Conservation (phyloP, 2,888 invertebrate species). For the Pomacea canaliculata region DNA sequence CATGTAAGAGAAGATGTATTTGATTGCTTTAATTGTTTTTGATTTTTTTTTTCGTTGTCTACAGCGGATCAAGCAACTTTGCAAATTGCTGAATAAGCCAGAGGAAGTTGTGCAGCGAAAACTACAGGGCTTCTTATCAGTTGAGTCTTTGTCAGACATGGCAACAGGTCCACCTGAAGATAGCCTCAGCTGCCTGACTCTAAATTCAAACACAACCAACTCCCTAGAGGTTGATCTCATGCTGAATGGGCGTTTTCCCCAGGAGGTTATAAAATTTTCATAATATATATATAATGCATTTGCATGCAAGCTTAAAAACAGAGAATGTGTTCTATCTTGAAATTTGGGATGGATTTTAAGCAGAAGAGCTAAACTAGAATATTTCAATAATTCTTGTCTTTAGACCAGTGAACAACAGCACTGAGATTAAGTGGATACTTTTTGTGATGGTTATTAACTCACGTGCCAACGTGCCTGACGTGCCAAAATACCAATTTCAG, state of each 20-base stretch:
- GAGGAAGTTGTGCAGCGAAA: slow-evolving; percentile 61
- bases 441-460: too few species aligned
- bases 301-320: too few species aligned
- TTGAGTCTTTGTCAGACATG: slow-evolving; percentile 62
- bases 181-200: slow-evolving; percentile 13
- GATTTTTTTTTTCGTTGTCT: slow-evolving; percentile 19
- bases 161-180: slow-evolving; percentile 37
- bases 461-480: too few species aligned
- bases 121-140: slow-evolving; percentile 63
- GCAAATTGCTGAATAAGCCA: slow-evolving; percentile 61
- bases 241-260: slow-evolving; percentile 18
- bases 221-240: slow-evolving; percentile 1
- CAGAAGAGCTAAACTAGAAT: too few species aligned
- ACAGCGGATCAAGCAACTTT: slow-evolving; percentile 63
- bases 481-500: too few species aligned
- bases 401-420: too few species aligned
- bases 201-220: neutral
- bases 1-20: neutral
- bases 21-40: neutral
- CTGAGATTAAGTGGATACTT: too few species aligned
- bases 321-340: too few species aligned
- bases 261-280: slow-evolving; percentile 8
- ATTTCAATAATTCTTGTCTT: too few species aligned
- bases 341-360: too few species aligned
- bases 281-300: neutral